Evolutionary conservation across 2,797 vertebrate genomes (phyloP).

Genomic region (Myotis daubentonii): DNA sequence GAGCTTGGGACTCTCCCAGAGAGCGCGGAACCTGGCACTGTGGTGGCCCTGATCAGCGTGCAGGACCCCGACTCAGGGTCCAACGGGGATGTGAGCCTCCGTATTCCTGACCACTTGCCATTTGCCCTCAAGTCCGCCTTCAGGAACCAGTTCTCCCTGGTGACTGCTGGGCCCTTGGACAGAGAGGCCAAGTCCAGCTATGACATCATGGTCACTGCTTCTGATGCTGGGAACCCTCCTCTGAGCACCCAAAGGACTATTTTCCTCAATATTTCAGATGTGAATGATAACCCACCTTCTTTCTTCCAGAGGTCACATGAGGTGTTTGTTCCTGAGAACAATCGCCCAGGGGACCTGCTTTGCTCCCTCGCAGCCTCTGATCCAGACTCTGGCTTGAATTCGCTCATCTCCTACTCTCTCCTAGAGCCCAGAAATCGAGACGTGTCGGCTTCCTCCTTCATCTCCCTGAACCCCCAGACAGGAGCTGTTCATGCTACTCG

Average conservation of each 20-base stretch:
- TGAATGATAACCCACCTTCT: slow-evolving; percentile 86
- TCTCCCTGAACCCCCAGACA: slow-evolving; percentile 85
- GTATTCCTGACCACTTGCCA: slow-evolving; percentile 75
- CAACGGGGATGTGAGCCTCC: slow-evolving; percentile 80
- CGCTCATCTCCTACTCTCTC: slow-evolving; percentile 83
- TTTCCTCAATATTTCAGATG: slow-evolving; percentile 83
- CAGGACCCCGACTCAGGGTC: slow-evolving; percentile 82
- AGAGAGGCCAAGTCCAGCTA: slow-evolving; percentile 77
- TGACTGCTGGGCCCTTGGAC: slow-evolving; percentile 75
- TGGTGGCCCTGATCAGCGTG: slow-evolving; percentile 87
- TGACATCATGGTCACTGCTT: slow-evolving; percentile 81
- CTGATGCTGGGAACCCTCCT: slow-evolving; percentile 83
- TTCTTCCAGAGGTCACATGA: slow-evolving; percentile 85
- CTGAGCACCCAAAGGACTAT: slow-evolving; percentile 82
- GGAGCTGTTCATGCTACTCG: slow-evolving; percentile 83
- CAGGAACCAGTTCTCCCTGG: slow-evolving; percentile 85
- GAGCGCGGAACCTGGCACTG: slow-evolving; percentile 85
- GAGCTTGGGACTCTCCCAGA: slow-evolving; percentile 84
- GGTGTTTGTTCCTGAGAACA: slow-evolving; percentile 83
- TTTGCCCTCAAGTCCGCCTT: slow-evolving; percentile 82
- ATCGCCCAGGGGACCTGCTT: slow-evolving; percentile 76
- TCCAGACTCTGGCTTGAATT: slow-evolving; percentile 83
- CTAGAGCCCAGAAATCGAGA: slow-evolving; percentile 77
- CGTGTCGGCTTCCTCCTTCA: slow-evolving; percentile 81
- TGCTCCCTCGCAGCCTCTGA: slow-evolving; percentile 78